Conservation (phyloP, 2,113 vertebrate genomes). For the Cromileptes altivelis region DNA sequence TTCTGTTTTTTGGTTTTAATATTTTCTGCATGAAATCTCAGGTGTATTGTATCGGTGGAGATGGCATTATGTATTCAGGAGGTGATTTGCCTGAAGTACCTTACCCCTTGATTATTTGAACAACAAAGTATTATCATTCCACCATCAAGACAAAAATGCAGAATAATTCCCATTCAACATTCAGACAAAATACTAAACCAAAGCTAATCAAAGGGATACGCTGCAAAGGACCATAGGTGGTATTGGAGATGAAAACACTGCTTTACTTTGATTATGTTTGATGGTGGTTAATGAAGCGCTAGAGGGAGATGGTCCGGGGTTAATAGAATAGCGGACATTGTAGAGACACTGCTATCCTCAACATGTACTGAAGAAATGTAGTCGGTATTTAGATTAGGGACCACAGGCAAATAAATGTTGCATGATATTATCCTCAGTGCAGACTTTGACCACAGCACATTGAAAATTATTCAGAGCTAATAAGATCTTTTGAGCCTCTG, state of each 20-base stretch:
- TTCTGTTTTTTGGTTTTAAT: constrained; percentile 8
- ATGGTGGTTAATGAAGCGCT: constrained; percentile 17
- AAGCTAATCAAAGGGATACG: constrained; percentile 10
- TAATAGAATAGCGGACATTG: constrained; percentile 2
- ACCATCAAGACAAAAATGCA: background rate
- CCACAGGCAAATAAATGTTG: background rate
- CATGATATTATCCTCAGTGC: background rate
- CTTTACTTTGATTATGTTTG: background rate
- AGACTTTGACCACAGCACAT: constrained; percentile 5
- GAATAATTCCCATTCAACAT: constrained; percentile 22
- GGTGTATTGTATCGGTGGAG: background rate
- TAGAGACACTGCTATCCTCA: background rate
- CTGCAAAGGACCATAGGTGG: background rate
- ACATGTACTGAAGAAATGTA: background rate
- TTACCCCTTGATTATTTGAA: constrained; percentile 41
- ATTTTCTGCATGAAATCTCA: constrained; percentile 18
- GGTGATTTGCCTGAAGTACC: constrained; percentile 29
- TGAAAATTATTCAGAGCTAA: background rate
- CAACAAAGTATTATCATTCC: constrained; percentile 18
- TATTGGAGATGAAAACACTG: background rate
- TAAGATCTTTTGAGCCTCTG: background rate
- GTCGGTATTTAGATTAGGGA: background rate
- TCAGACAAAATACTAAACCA: constrained; percentile 28
- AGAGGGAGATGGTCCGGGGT: background rate
- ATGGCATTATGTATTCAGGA: constrained; percentile 29